These are phyloP conservation scores for Luperina nickerlii DNA, from an alignment of 2,888 invertebrate genomes.

Conservation along the genomic window DNA sequence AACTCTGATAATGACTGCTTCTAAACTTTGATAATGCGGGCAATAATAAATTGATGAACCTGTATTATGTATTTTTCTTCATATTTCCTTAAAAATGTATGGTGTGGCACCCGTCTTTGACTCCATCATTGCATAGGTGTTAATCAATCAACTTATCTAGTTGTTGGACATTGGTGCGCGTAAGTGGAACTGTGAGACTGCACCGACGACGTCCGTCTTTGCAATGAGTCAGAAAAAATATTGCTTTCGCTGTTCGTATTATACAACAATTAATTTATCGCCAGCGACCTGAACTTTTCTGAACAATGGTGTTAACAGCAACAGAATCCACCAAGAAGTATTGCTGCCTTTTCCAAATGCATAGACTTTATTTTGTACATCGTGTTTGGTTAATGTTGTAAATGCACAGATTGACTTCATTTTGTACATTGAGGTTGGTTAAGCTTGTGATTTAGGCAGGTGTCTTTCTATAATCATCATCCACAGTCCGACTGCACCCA, in stretches of 20 bases:
- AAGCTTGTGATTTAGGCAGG: too few species aligned
- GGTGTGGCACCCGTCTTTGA: background rate
- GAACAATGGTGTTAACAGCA: background rate
- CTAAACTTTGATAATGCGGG: too few species aligned
- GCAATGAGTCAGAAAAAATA: background rate
- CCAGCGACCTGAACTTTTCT: background rate
- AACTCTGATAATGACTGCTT: too few species aligned
- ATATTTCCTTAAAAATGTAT: background rate
- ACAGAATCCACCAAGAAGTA: background rate
- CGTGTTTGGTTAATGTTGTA: too few species aligned
- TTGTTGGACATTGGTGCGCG: background rate
- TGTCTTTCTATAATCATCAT: too few species aligned
- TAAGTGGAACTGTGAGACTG: background rate
- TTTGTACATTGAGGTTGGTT: too few species aligned
- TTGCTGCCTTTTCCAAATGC: background rate
- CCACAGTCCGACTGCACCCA: too few species aligned
- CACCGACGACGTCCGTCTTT: background rate
- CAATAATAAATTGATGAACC: background rate
- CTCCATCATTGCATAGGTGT: background rate
- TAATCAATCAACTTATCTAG: constrained; percentile 5
- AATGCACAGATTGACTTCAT: background rate
- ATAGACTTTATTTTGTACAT: background rate
- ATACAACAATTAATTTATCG: background rate
- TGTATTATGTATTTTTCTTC: background rate
- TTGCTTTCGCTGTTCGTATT: background rate